These are phyloP conservation scores for Drosophila nigrodunni DNA, from an alignment of 1,140 invertebrate species.

Conservation along the genomic window DNA sequence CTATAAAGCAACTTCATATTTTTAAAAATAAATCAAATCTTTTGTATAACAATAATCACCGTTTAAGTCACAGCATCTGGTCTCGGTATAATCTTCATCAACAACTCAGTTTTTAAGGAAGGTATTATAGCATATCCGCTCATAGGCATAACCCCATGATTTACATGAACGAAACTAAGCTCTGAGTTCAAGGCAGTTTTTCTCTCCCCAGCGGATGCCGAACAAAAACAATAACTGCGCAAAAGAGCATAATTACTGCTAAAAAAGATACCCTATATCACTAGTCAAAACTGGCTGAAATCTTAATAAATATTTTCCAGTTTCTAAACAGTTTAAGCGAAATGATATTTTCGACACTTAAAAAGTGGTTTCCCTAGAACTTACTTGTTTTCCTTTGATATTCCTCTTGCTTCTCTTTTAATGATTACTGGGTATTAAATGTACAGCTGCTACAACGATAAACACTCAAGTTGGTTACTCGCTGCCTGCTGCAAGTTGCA, in stretches of 20 bases:
- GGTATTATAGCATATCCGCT: slow-evolving; percentile 6
- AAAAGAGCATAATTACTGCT: background rate
- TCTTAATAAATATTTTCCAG: no score
- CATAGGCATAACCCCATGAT: background rate
- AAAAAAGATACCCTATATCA: background rate
- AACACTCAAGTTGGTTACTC: slow-evolving; percentile 56
- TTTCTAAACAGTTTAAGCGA: no score
- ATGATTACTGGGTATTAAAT: slow-evolving; percentile 12
- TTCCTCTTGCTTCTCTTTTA: background rate
- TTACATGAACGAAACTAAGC: slow-evolving; percentile 1
- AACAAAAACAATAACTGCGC: slow-evolving; percentile 11
- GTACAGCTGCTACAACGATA: slow-evolving; percentile 42
- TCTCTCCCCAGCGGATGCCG: slow-evolving; percentile 37
- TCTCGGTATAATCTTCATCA: background rate
- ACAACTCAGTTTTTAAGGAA: background rate
- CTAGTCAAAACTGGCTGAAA: background rate
- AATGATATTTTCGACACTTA: no score
- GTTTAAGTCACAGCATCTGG: background rate
- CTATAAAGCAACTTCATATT: no score
- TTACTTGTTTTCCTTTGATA: background rate
- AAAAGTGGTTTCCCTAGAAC: no score
- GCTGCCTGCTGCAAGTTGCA: slow-evolving; percentile 22
- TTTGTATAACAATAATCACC: background rate
- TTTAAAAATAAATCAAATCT: no score
- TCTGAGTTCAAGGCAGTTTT: slow-evolving; percentile 45